Conservation (phyloP, 2,113 vertebrate species). For the Spilogale gracilis region DNA sequence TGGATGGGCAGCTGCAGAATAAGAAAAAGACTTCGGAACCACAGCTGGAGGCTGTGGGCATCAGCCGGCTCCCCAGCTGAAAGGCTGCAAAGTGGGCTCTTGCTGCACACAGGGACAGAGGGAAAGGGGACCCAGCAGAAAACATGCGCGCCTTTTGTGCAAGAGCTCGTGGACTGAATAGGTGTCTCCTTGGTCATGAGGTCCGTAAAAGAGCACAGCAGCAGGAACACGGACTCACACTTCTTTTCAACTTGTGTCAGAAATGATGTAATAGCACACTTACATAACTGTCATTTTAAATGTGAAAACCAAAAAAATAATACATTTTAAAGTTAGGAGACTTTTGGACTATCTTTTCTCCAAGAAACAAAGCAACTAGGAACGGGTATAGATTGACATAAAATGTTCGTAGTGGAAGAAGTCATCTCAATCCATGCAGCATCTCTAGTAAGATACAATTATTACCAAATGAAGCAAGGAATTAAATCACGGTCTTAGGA, state of each 20-base stretch:
- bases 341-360: conserved; percentile 61
- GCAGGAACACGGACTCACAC: neutral
- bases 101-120: neutral
- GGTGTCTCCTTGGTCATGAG: neutral
- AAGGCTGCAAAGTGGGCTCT: conserved; percentile 12
- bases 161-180: neutral
- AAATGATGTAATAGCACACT: neutral
- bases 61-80: neutral
- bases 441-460: conserved; percentile 26
- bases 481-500: neutral
- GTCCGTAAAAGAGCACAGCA: neutral
- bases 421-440: neutral
- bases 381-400: neutral
- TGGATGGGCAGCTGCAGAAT: conserved; percentile 56
- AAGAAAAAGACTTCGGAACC: conserved; percentile 60
- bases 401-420: conserved; percentile 56
- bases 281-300: conserved; percentile 29
- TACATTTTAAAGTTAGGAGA: conserved; percentile 40
- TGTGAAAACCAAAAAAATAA: conserved; percentile 27
- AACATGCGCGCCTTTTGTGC: neutral
- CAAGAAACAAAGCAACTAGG: conserved; percentile 59
- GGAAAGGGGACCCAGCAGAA: neutral
- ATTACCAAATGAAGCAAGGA: conserved; percentile 46
- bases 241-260: conserved; percentile 45
- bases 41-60: neutral